phyloP scores from a whole-genome alignment of 2,113 vertebrate genomes.

The Cacatua alba region DNA sequence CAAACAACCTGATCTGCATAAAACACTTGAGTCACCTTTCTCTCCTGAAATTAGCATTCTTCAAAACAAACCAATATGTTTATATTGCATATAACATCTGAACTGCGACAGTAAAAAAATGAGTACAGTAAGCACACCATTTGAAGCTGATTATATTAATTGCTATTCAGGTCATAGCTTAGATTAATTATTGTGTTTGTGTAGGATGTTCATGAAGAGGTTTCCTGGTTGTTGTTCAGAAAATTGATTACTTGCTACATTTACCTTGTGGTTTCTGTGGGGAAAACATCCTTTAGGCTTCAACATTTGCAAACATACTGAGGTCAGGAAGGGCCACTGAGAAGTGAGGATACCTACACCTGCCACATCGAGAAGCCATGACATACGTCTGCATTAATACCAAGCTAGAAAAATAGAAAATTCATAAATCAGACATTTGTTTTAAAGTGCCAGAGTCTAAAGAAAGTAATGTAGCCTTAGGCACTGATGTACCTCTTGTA shows the following conservation, averaged over 20 bases:
- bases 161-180: constrained; percentile 71
- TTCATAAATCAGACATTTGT: neutral
- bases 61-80: constrained; percentile 42
- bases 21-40: constrained; percentile 39
- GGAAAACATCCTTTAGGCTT: constrained; percentile 67
- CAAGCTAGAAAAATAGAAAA: neutral
- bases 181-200: constrained; percentile 80
- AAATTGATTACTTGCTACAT: constrained; percentile 76
- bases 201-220: constrained; percentile 71
- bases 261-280: constrained; percentile 74
- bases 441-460: constrained; percentile 9
- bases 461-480: neutral
- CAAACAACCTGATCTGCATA: constrained; percentile 10
- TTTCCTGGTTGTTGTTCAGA: constrained; percentile 71
- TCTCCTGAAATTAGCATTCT: constrained; percentile 65
- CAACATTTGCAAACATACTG: constrained; percentile 36
- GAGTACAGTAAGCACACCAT: constrained; percentile 37
- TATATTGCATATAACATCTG: constrained; percentile 26
- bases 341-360: neutral
- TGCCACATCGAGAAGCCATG: neutral
- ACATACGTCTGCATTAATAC: neutral
- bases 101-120: constrained; percentile 48
- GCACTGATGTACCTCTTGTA: neutral
- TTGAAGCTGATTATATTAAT: constrained; percentile 70
- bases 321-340: constrained; percentile 33